phyloP scores from a whole-genome alignment of 2,113 vertebrate species.

The Tetrao urogallus region DNA sequence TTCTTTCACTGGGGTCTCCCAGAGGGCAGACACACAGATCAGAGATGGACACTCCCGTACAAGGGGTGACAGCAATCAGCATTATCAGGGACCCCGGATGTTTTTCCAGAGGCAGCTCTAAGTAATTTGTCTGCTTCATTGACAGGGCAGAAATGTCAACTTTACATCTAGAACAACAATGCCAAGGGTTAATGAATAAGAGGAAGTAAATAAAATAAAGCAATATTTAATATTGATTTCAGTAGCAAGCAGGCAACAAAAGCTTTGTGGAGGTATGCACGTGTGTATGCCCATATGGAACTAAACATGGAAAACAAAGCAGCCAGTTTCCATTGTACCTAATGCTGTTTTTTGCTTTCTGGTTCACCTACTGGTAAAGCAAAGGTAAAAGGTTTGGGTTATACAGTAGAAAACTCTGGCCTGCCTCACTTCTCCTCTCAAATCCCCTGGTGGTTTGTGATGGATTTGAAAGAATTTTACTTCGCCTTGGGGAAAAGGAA shows the following conservation, averaged over 20 bases:
- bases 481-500: conserved; percentile 27
- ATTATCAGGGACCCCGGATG: conserved; percentile 84
- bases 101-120: conserved; percentile 83
- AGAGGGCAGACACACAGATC: conserved; percentile 86
- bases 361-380: not conserved
- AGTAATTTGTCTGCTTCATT: conserved; percentile 77
- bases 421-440: conserved; percentile 34
- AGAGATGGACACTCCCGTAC: conserved; percentile 87
- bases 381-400: not conserved
- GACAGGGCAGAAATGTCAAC: conserved; percentile 84
- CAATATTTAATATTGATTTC: not conserved
- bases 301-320: not conserved
- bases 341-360: not conserved
- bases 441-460: conserved; percentile 12
- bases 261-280: not conserved
- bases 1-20: conserved; percentile 80
- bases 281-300: not conserved
- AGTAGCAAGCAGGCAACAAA: not conserved
- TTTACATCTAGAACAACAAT: conserved; percentile 82
- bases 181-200: not conserved
- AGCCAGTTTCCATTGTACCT: not conserved
- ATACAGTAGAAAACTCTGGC: conserved; percentile 8
- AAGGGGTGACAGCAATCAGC: conserved; percentile 84
- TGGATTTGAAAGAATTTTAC: conserved; percentile 42
- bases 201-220: not conserved